Evolutionary conservation across 2,113 vertebrate genomes (phyloP), one percentile per base, ranked within the genome.

Genomic region (Corythaeola cristata): DNA sequence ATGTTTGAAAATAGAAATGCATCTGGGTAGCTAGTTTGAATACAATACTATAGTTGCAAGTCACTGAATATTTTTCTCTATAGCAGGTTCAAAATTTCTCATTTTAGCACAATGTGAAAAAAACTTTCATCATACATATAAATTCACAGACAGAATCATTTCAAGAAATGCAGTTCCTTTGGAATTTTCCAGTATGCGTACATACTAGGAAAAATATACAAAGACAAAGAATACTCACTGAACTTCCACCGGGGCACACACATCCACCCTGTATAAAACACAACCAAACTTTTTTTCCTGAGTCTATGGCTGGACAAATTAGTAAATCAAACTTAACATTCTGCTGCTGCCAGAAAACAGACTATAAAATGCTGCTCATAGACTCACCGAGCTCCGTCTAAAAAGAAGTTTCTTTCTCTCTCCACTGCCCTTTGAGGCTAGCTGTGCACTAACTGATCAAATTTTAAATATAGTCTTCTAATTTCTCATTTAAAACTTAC

Each of bases 201-300:
- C 33, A 41, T 39, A 26, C 56, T 64, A 64, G 28, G 39, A 68
- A 68, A 95, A 85, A 56, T 59, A 72, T 12, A 89, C 33, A 86
- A 88, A 91, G 53, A 64, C 76, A 87, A 89, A 35, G 50, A 84
- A 53, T 89, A 96, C 96, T 96, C 89, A 97, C 96, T 53, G 93
- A 7, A 53, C 53, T 72, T 91, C 96, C 96, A 94, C 93, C 81
- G 3, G 96, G 96, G 72, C 96, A 96, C 81, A 96, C 87, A 76
- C 96, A 97, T 91, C 96, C 96, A 89, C 93, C 94, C 96, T 97
- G 93, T 41, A 73, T 68, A 93, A 96, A 87, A 95, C 62, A 96
- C 49, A 97, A 94, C 62, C 71, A 93, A 45, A 93, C 56, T 95
- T 93, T 93, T 47, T 96, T 77, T 85, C 64, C 69, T 63, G 45